phyloP scores from a whole-genome alignment of 2,888 invertebrate genomes.

The Caenorhabditis sp. region DNA sequence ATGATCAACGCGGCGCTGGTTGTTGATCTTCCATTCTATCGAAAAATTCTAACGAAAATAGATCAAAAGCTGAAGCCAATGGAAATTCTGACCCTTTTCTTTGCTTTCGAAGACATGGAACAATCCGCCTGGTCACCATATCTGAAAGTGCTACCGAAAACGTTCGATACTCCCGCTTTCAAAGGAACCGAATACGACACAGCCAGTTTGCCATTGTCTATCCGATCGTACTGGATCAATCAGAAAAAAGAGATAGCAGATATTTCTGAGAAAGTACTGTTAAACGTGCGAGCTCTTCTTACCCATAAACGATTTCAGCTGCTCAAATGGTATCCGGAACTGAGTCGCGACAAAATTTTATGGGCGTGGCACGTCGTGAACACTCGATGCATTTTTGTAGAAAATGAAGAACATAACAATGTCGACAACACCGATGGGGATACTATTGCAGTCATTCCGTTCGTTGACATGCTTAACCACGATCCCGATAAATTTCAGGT shows the following conservation, averaged over 20 bases:
- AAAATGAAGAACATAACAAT: slow-evolving; percentile 58
- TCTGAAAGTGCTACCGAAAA: slow-evolving; percentile 69
- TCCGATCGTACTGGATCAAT: slow-evolving; percentile 61
- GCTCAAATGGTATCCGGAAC: slow-evolving; percentile 34
- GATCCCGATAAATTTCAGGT: slow-evolving; percentile 54
- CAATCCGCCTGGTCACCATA: slow-evolving; percentile 71
- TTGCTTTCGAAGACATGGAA: slow-evolving; percentile 64
- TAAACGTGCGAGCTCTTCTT: too few species aligned
- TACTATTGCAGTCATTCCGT: slow-evolving; percentile 75
- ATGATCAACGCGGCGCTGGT: slow-evolving; percentile 65
- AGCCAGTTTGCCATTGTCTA: slow-evolving; percentile 55
- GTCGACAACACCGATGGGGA: slow-evolving; percentile 67
- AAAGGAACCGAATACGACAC: slow-evolving; percentile 42
- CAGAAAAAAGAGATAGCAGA: slow-evolving; percentile 64
- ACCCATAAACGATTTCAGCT: slow-evolving; percentile 48
- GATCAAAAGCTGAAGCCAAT: slow-evolving; percentile 63
- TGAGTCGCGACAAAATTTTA: slow-evolving; percentile 47
- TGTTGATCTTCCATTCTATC: slow-evolving; percentile 66
- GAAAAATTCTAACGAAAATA: slow-evolving; percentile 53
- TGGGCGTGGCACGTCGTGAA: slow-evolving; percentile 79
- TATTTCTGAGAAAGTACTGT: slow-evolving; percentile 52
- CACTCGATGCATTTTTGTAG: slow-evolving; percentile 70
- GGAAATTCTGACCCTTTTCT: slow-evolving; percentile 72
- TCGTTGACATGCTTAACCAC: slow-evolving; percentile 78
- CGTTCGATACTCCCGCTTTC: slow-evolving; percentile 56